Evolutionary conservation across 2,113 vertebrate species (phyloP), one percentile per base, ranked within the genome.

Genomic region (Apodemus speciosus): DNA sequence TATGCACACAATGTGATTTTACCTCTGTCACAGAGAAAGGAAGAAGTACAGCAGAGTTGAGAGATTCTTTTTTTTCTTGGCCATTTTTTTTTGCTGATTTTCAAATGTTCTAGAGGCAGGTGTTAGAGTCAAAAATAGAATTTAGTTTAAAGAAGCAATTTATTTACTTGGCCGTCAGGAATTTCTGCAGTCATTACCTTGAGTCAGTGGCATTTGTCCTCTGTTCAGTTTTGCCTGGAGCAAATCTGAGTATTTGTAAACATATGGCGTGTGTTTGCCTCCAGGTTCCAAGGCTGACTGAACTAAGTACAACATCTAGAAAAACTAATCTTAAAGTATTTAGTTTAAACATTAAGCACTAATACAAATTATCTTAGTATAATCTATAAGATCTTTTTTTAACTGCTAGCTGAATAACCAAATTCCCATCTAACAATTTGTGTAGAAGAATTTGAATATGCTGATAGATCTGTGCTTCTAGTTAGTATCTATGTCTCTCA

Each of bases 91-190:
- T 90, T 53, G 21, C 2, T 89, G 10, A 46, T 53, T 83, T 85
- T 91, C 53, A 89, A 27, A 51, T 77, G 14, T 87, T 69, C 43
- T 89, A 0, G 77, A 88, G 75, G 15, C 62, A 27, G 51, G 1
- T 89, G 16, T 84, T 66, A 75, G 21, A 90, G 49, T 93, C 58
- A 77, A n/a, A 92, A 80, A 72, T 58, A 93, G 53, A 85, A 76
- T 21, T 92, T 95, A 76, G 32, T 72, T 96, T 92, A 77, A 94
- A 89, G 11, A 84, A 90, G 35, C 21, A 62, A 49, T 40, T 69
- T 94, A 35, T 66, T 66, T 66, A 66, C 64, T 94, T 75, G 73
- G 35, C 90, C 64, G 62, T 66, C 76, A 56, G 10, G 32, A 83
- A 66, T 93, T 89, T 89, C 40, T 84, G 15, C 30, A n/a, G 51